Percentiles rank a stretch among this genome's conserved stretches.
phyloP scores from a whole-genome alignment of 2,888 invertebrate genomes.

The Euplexia lucipara region DNA sequence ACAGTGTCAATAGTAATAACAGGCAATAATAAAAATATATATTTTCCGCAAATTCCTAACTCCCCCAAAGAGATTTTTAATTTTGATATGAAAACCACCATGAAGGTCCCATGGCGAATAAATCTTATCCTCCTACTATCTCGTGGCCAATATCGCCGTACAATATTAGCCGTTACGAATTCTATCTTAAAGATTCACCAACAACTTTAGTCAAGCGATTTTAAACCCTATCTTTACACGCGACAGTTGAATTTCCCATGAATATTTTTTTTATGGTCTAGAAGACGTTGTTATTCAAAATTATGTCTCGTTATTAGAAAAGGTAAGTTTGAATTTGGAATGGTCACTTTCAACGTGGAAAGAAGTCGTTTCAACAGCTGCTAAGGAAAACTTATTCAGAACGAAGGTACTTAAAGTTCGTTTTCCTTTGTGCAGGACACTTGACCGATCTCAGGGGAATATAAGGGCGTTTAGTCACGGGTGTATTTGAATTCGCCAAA shows the following conservation, averaged over 20 bases:
- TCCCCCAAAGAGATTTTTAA: constrained; percentile 85
- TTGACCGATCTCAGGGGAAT: constrained; percentile 88
- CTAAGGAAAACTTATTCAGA: constrained; percentile 32
- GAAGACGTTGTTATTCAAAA: constrained; percentile 59
- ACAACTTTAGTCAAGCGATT: constrained; percentile 61
- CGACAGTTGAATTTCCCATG: constrained; percentile 18
- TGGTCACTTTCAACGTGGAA: constrained; percentile 48
- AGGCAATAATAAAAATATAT: constrained; percentile 62
- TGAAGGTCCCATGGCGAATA: constrained; percentile 83
- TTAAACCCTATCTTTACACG: constrained; percentile 32
- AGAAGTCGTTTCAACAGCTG: not conserved
- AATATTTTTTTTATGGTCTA: constrained; percentile 20
- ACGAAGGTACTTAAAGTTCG: constrained; percentile 48
- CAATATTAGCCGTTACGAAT: constrained; percentile 89
- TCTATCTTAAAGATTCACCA: constrained; percentile 80
- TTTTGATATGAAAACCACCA: constrained; percentile 88
- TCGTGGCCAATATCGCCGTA: constrained; percentile 87
- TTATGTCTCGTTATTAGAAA: constrained; percentile 60
- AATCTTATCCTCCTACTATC: constrained; percentile 86
- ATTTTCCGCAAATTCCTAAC: constrained; percentile 69
- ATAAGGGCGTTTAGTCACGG: constrained; percentile 87
- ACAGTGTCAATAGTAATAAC: constrained; percentile 61
- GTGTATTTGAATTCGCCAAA: constrained; percentile 89
- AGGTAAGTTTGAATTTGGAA: constrained; percentile 63
- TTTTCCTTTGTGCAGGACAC: constrained; percentile 49